Base-by-base conservation (phyloP, 2,113 vertebrate genomes). In the Strix uralensis region DNA sequence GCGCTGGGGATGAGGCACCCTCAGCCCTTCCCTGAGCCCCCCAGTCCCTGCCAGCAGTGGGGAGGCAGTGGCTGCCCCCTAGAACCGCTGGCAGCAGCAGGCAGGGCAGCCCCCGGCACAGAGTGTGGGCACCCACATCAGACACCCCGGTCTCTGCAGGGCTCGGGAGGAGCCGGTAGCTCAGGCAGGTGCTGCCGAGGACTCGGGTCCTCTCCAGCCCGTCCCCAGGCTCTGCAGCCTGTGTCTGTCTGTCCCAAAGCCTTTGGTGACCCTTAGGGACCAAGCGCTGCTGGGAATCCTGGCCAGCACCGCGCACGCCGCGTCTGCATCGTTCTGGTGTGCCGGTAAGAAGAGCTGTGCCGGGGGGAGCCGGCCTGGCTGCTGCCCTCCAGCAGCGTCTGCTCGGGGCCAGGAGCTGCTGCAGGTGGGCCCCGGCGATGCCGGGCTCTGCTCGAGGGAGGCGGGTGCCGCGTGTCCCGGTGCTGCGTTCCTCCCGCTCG, bases 251-350 rank as follows among this genome's bases (percentile, higher is more conserved):
- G 18, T 69, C 54, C 57, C 30, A 32, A 38, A 3, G 30, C 29
- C 18, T 81, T 59, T 19, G 32, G 77, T 44, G 65, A 12, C 72
- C 5, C 0, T 0, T 20, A 75, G 40, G n/a, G 22, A 26, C 25
- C 32, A 5, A 10, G 13, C 4, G 0, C 9, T 46, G 51, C 55
- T 51, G 80, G 55, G 34, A 62, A 15, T 63, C 17, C 25, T 1
- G 1, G n/a, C 29, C 71, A 13, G 0, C 16, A 0, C 59, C 18
- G 70, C 0, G 0, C 5, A 0, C 5, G 0, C 36, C 13, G 1
- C 21, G 2, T 19, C 44, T 32, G 62, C 1, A 1, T 30, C 1
- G 12, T 51, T 27, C 30, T 1, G 0, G 32, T 8, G 32, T 46
- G 78, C 38, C 46, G 9, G 58, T 27, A 11, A 55, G 83, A n/a